Base-by-base conservation (phyloP, 2,797 vertebrate species). In the Paratrypauchen microcephalus region DNA sequence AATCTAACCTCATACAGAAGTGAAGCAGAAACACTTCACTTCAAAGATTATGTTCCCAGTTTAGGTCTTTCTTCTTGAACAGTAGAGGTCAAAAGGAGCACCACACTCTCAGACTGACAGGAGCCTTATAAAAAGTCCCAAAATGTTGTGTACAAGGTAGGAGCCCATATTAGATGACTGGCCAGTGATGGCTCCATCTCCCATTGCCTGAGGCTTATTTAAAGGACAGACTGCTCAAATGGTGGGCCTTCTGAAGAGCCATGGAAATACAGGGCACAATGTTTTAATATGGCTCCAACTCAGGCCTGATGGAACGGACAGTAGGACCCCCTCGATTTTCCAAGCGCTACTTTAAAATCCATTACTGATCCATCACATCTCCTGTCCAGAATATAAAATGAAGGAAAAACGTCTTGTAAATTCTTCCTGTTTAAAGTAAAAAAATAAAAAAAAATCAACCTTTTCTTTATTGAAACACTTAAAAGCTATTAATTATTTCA, bases 281-380 rank as follows among this genome's bases (percentile, higher is more conserved):
- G 54, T 73, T 79, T 81, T 85, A 84, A 80, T 81, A 77, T 69
- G 70, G 64, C 69, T 69, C 65, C 79, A 80, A 59, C 65, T 73
- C 54, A 36, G 11, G 72, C 47, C 50, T 45, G 72, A 80, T 76
- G 71, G 71, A 72, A 57, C 66, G 68, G 23, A 2, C n/a, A 65
- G 69, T 85, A 74, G 65, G 18, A 62, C 62, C 5, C 26, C 54
- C 62, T 52, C 71, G 71, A 66, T 80, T 75, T 77, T 73, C 63
- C 66, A 75, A 76, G 68, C 32, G 16, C 65, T 70, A 75, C 68
- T 83, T 74, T 80, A 83, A 82, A 82, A 79, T 83, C 82, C 82
- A 87, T 86, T 79, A 79, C 5, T 3, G 58, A 69, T 39, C 16
- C 48, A 21, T 19, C 60, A 61, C 58, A 77, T 75, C 75, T 84